Evolutionary conservation across 1,140 invertebrate species (phyloP), one percentile per base, ranked within the genome.

Genomic region (Lamellibrachia luymesi): DNA sequence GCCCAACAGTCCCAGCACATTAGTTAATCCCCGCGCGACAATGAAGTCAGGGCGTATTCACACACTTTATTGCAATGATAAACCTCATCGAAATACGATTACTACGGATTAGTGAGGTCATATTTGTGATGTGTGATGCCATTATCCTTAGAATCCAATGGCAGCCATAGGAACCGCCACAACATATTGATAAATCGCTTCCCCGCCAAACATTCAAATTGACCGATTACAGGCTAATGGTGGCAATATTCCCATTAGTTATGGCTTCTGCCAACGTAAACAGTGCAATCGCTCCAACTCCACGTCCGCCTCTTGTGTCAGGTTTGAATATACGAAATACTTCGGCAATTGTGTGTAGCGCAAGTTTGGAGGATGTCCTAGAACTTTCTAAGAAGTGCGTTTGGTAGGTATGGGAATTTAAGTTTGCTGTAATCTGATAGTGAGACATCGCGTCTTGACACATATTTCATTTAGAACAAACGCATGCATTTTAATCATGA

Each of bases 61-160:
- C 64, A 80, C 64, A 38, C 64, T 80, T 80, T 80, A 80, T 4
- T 80, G 64, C 64, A 10, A 22, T 80, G 52, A 22, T 80, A 80
- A 80, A 80, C 64, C 64, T 80, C 64, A 80, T 80, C 13, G 5
- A 80, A 80, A 80, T 10, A 80, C 64, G 64, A 80, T 80, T 80
- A 80, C 64, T 80, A 80, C 64, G 25, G 64, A 80, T 80, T 80
- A 80, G 64, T 80, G 64, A 80, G 64, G 64, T 80, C 64, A 80
- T 2, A 10, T 1, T 80, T 80, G 64, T 80, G 64, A 80, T 80
- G 13, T 80, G 25, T 80, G 64, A 80, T 80, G 64, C 64, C 64
- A 10, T 80, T 80, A 8, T 22, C 64, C 64, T 80, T 22, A 80
- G 64, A 22, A 22, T 80, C 64, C 64, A 22, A 2, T 22, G 5